Evolutionary conservation across 1,140 invertebrate genomes (phyloP), one percentile per base, ranked within the genome.

Genomic region (Apis florea): DNA sequence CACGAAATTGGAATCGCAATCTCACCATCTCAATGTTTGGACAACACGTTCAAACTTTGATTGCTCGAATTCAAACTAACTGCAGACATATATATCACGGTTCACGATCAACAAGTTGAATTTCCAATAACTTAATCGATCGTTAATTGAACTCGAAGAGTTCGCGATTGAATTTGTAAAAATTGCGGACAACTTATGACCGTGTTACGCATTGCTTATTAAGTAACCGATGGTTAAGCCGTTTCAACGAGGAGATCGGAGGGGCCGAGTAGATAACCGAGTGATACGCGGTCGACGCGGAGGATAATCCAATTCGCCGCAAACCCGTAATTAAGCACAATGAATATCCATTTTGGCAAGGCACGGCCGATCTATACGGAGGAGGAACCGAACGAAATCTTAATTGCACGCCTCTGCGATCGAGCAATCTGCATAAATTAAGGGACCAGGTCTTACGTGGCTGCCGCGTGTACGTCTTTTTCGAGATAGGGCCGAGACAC

Each of bases 371-470:
- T 85, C 80, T 82, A 88, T 89, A 66, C 67, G 69, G 56, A 81
- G 79, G 69, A 69, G 31, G 31, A 40, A 40, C 63, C 83, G 79
- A 87, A 86, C 89, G 86, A 90, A 90, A 90, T 90, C 83, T 90
- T 90, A 90, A 89, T 90, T 89, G 74, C 78, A 84, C 77, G 56
- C 67, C 61, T 73, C 13, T 81, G 69, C 68, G 56, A 84, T 87
- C 87, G 76, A 47, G 56, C 84, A 88, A 90, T 89, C 80, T 86
- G 74, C 87, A 88, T 90, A 89, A 90, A 89, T 89, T 85, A 90
- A 69, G 53, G 61, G n/a, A 56, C 59, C 67, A 40, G 31, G 68
- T 70, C 40, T 59, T 69, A 66, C 73, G 73, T 66, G 73, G 21
- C 11, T 24, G 9, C 21, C 21, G 24, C 21, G 24, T 64, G 13